Conservation (phyloP, 2,797 vertebrate genomes). For the Mionectes olivaceus region DNA sequence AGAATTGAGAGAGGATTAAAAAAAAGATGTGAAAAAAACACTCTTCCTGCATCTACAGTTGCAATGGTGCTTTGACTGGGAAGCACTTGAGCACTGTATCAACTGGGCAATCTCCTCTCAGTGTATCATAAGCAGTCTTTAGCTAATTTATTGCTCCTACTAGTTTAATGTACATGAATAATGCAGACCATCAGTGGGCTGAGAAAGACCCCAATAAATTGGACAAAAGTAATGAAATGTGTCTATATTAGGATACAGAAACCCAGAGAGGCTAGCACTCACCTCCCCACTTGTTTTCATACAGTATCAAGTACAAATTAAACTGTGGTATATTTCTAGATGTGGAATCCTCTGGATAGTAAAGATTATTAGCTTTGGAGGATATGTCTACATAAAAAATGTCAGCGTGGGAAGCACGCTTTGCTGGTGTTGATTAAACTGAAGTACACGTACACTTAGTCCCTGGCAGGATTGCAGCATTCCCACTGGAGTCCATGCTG, state of each 20-base stretch:
- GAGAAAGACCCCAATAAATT: neutral
- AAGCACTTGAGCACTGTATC: neutral
- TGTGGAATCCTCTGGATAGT: slow-evolving; percentile 20
- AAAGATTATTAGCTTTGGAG: slow-evolving; percentile 53
- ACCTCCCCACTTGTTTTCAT: neutral
- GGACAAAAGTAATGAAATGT: slow-evolving; percentile 23
- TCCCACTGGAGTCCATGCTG: neutral
- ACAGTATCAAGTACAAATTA: slow-evolving; percentile 30
- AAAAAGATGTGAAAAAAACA: neutral
- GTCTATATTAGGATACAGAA: slow-evolving; percentile 30
- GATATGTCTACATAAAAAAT: neutral
- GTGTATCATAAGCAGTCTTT: neutral
- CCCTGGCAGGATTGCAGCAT: neutral
- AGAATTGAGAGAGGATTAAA: slow-evolving; percentile 15
- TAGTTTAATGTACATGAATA: neutral
- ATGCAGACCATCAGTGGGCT: neutral
- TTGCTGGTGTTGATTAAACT: slow-evolving; percentile 16
- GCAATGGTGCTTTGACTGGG: neutral
- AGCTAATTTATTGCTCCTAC: neutral
- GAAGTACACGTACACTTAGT: neutral
- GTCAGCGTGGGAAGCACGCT: neutral
- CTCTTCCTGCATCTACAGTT: neutral
- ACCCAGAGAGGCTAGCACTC: neutral
- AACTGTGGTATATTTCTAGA: neutral
- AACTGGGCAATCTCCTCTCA: neutral